A percentile compares a stretch with the other conserved stretches of the same genome.
Evolutionary conservation across 1,140 invertebrate genomes (phyloP).

Genomic region (Artemia franciscana): DNA sequence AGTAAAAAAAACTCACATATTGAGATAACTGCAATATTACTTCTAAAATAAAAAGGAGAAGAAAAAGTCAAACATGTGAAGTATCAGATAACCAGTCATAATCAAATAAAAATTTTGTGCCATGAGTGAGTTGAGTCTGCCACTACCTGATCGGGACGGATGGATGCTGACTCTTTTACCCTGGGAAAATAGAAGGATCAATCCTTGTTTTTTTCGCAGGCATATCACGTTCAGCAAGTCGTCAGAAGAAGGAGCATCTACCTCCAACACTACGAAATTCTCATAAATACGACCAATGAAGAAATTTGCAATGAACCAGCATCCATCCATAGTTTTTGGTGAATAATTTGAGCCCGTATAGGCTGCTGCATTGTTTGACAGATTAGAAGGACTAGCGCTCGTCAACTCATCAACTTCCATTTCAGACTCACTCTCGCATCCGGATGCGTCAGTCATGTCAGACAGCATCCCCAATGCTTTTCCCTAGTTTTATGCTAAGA

Average conservation of each 20-base stretch:
- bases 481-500: not conserved
- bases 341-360: not conserved
- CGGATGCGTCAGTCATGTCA: not conserved
- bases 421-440: not conserved
- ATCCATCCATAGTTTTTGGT: not conserved
- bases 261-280: not conserved
- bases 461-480: not conserved
- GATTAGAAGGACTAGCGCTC: not conserved
- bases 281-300: not conserved
- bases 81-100: too few relatives aligned
- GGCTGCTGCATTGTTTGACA: not conserved
- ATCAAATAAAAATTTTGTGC: too few relatives aligned
- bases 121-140: too few relatives aligned
- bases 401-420: not conserved
- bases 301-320: not conserved
- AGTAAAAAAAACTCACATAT: too few relatives aligned
- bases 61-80: too few relatives aligned
- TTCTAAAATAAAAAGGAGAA: too few relatives aligned
- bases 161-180: not conserved
- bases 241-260: not conserved
- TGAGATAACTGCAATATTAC: too few relatives aligned
- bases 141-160: not conserved
- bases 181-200: not conserved
- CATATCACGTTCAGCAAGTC: not conserved
- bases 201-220: not conserved